These are phyloP conservation scores for Dermatemys mawii DNA, from an alignment of 2,113 vertebrate species.

Conservation along the genomic window DNA sequence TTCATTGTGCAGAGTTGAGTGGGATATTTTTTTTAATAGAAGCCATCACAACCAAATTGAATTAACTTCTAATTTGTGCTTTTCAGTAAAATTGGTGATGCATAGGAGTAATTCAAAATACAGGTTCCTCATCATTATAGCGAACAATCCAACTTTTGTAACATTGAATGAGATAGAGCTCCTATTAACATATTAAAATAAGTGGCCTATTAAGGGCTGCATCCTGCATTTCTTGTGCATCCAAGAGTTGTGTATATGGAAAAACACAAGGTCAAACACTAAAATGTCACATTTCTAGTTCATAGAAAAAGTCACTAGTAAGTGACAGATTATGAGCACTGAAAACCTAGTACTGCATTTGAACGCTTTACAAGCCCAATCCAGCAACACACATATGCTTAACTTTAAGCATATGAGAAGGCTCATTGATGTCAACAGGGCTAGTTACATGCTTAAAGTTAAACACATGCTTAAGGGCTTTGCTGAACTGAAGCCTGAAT, in stretches of 20 bases:
- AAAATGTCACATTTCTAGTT: not conserved
- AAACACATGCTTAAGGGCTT: not conserved
- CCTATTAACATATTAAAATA: slow-evolving; percentile 27
- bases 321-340: not conserved
- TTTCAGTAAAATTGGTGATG: slow-evolving; percentile 24
- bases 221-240: not conserved
- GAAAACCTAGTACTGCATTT: not conserved
- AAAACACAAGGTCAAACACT: not conserved
- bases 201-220: not conserved
- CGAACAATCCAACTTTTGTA: not conserved
- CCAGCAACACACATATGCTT: not conserved
- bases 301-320: not conserved
- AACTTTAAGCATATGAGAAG: not conserved
- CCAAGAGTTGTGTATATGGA: not conserved
- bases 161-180: slow-evolving; percentile 30
- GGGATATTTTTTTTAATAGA: not conserved
- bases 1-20: not conserved
- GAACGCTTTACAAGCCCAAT: not conserved
- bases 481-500: not conserved
- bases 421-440: not conserved
- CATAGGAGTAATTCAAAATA: slow-evolving; percentile 40
- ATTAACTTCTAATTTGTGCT: slow-evolving; percentile 46
- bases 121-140: slow-evolving; percentile 17
- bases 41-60: slow-evolving; percentile 25
- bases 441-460: not conserved